Evolutionary conservation across 2,797 vertebrate genomes (phyloP).

Genomic region (Enoplosus armatus): DNA sequence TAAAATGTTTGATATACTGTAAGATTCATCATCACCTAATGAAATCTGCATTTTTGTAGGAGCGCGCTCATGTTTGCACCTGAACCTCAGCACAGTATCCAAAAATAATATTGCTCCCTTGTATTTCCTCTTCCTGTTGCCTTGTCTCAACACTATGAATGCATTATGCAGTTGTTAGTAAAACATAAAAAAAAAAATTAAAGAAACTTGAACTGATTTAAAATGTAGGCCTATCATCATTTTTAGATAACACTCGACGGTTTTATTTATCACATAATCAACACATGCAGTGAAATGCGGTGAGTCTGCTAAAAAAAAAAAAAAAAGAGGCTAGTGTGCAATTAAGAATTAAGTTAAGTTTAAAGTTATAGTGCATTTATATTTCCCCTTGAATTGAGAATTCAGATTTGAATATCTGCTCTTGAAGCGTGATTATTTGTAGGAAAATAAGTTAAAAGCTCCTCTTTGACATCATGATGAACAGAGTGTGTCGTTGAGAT

Average conservation of each 20-base stretch:
- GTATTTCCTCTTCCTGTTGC: constrained; percentile 21
- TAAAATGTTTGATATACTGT: not conserved
- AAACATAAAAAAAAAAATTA: not conserved
- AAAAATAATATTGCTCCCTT: constrained; percentile 4
- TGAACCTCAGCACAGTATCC: constrained; percentile 1
- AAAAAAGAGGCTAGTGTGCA: not conserved
- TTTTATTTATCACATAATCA: not conserved
- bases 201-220: not conserved
- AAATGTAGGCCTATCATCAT: too few species aligned
- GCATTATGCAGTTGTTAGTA: not conserved
- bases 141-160: constrained; percentile 11
- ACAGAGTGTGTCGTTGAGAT: not conserved
- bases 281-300: not conserved
- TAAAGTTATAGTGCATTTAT: not conserved
- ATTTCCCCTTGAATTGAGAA: not conserved
- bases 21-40: not conserved
- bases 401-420: not conserved
- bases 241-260: not conserved
- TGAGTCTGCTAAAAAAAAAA: too few species aligned
- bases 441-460: too few species aligned
- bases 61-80: not conserved
- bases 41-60: not conserved
- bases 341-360: not conserved
- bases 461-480: not conserved
- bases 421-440: not conserved